Conservation (phyloP, 2,888 invertebrate genomes). For the Cylindroiulus punctatus region DNA sequence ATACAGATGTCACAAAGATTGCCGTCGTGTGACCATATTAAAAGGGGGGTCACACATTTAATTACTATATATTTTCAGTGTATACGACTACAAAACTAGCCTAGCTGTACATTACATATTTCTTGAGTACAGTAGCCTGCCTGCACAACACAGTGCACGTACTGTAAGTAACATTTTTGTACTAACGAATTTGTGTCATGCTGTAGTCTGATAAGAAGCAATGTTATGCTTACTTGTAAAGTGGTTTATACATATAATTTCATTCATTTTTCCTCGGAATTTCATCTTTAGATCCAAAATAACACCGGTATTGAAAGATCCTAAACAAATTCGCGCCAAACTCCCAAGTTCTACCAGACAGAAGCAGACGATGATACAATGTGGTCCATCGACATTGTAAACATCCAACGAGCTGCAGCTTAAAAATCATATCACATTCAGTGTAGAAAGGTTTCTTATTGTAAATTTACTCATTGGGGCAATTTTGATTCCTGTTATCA, state of each 20-base stretch:
- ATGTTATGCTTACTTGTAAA: constrained; percentile 72
- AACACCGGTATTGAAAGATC: neutral
- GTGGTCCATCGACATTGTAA: neutral
- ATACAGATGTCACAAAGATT: neutral
- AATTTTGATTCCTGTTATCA: too few species aligned
- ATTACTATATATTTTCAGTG: too few species aligned
- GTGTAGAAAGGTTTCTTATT: too few species aligned
- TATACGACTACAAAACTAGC: neutral
- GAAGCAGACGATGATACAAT: neutral
- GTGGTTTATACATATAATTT: constrained; percentile 75
- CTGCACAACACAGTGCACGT: neutral
- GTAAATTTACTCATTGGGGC: too few species aligned
- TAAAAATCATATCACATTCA: too few species aligned
- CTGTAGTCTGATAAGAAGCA: neutral
- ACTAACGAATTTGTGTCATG: neutral
- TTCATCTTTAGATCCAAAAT: constrained; percentile 70
- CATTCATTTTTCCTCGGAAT: constrained; percentile 76
- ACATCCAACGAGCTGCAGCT: too few species aligned
- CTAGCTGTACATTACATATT: too few species aligned
- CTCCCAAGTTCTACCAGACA: neutral
- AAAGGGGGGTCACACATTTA: too few species aligned
- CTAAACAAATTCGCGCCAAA: neutral
- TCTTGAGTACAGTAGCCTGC: neutral
- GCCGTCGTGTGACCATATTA: too few species aligned
- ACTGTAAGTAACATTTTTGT: neutral